Conservation (phyloP, 2,888 invertebrate species). For the Schizotus pectinicornis region DNA sequence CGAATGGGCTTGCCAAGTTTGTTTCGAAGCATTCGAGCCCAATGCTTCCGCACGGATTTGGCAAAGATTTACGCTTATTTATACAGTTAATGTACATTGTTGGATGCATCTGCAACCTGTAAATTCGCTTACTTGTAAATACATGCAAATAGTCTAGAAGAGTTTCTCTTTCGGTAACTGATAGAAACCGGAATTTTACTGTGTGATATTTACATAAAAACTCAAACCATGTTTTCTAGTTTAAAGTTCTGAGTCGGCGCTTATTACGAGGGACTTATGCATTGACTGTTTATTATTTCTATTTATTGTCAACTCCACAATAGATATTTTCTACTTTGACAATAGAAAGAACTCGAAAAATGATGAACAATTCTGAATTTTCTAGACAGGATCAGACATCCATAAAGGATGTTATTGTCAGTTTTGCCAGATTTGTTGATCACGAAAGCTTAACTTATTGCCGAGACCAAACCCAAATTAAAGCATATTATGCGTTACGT, state of each 20-base stretch:
- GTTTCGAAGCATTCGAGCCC: conserved; percentile 29
- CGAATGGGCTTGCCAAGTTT: conserved; percentile 19
- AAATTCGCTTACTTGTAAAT: conserved; percentile 24
- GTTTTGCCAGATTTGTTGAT: too few species aligned
- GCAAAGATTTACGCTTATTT: conserved; percentile 28
- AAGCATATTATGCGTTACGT: too few species aligned
- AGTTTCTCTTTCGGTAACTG: conserved; percentile 9
- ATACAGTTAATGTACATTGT: conserved; percentile 15
- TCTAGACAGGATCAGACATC: too few species aligned
- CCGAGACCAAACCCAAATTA: too few species aligned
- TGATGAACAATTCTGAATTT: too few species aligned
- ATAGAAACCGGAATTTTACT: conserved; percentile 10
- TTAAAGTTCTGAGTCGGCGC: conserved; percentile 1
- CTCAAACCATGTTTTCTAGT: conserved; percentile 3
- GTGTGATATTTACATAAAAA: conserved; percentile 23
- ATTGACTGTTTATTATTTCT: too few species aligned
- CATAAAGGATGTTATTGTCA: too few species aligned
- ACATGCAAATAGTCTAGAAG: conserved; percentile 5
- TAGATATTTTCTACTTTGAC: too few species aligned
- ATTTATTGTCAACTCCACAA: too few species aligned
- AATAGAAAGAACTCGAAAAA: too few species aligned
- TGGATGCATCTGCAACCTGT: conserved; percentile 14
- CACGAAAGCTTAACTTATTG: too few species aligned
- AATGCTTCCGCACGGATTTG: conserved; percentile 22
- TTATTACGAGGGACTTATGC: too few species aligned